Percentiles rank a stretch among this genome's conserved stretches.
Conservation (phyloP, 2,113 vertebrate species). For the Poeciliopsis retropinna region DNA sequence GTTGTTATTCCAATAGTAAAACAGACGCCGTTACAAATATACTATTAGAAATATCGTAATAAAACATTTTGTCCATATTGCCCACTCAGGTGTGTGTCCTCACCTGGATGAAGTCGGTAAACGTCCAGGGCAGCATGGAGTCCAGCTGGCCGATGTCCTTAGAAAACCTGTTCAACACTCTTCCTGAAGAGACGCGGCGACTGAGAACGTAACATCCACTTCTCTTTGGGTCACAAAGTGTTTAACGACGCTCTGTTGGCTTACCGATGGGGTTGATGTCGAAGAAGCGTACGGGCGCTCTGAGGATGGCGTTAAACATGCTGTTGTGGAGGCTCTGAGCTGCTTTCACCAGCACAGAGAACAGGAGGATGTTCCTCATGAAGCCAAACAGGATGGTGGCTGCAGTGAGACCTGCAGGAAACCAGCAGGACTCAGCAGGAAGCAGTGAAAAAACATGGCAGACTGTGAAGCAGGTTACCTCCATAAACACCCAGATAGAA, state of each 20-base stretch:
- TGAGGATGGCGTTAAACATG: constrained; percentile 91
- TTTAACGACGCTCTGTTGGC: constrained; percentile 29
- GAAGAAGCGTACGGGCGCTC: constrained; percentile 89
- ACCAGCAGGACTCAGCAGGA: not conserved
- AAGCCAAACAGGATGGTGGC: constrained; percentile 86
- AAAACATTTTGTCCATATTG: too few relatives aligned
- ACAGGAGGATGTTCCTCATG: constrained; percentile 82
- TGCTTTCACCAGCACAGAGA: constrained; percentile 85
- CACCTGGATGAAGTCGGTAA: constrained; percentile 79
- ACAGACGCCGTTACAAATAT: too few relatives aligned
- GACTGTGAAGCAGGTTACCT: constrained; percentile 73
- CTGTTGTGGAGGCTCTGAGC: constrained; percentile 87
- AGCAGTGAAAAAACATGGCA: not conserved
- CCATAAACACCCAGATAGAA: constrained; percentile 91
- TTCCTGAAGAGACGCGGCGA: constrained; percentile 59
- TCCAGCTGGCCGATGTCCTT: constrained; percentile 83
- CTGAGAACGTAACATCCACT: not conserved
- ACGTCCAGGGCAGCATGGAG: constrained; percentile 70
- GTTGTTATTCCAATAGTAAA: too few relatives aligned
- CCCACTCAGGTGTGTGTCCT: not conserved
- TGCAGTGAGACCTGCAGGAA: constrained; percentile 83
- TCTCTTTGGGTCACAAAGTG: not conserved
- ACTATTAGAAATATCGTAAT: too few relatives aligned
- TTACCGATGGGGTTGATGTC: constrained; percentile 94
- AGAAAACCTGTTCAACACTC: constrained; percentile 81